Conservation (phyloP, 2,888 invertebrate species). For the Apodemia mormo region DNA sequence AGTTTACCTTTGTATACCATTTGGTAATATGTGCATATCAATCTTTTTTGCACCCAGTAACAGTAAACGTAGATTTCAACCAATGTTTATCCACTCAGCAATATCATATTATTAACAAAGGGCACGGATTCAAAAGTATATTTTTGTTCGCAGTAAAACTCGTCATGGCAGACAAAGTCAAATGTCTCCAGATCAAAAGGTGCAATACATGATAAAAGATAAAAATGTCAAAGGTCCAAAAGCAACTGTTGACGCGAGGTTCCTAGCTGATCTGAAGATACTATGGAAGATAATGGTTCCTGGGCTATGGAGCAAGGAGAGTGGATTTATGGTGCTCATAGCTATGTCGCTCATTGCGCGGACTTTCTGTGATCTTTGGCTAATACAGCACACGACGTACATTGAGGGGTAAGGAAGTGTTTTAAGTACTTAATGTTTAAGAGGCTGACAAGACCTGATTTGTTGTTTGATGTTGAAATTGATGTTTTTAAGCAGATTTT, state of each 20-base stretch:
- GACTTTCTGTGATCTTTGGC: slow-evolving; percentile 98
- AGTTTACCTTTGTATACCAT: too few species aligned
- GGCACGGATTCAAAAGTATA: not conserved
- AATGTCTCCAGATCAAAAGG: slow-evolving; percentile 84
- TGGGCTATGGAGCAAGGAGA: slow-evolving; percentile 88
- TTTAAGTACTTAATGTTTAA: too few species aligned
- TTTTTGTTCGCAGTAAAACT: slow-evolving; percentile 38
- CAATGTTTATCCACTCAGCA: too few species aligned
- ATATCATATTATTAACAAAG: too few species aligned
- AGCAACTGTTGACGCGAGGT: slow-evolving; percentile 89
- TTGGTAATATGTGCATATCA: too few species aligned
- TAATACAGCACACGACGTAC: slow-evolving; percentile 96
- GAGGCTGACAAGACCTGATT: too few species aligned
- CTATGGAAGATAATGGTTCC: slow-evolving; percentile 90
- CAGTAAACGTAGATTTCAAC: too few species aligned
- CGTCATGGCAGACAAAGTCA: slow-evolving; percentile 48
- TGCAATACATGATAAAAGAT: slow-evolving; percentile 90
- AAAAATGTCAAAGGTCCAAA: slow-evolving; percentile 82
- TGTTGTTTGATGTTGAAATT: too few species aligned
- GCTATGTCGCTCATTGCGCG: slow-evolving; percentile 92
- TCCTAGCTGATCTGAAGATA: slow-evolving; percentile 85
- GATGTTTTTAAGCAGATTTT: too few species aligned
- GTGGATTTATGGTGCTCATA: slow-evolving; percentile 86
- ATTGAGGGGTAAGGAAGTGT: slow-evolving; percentile 89
- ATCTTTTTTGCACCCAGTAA: too few species aligned